phyloP scores from a whole-genome alignment of 1,140 invertebrate species.

The Ceratina calcarata region DNA sequence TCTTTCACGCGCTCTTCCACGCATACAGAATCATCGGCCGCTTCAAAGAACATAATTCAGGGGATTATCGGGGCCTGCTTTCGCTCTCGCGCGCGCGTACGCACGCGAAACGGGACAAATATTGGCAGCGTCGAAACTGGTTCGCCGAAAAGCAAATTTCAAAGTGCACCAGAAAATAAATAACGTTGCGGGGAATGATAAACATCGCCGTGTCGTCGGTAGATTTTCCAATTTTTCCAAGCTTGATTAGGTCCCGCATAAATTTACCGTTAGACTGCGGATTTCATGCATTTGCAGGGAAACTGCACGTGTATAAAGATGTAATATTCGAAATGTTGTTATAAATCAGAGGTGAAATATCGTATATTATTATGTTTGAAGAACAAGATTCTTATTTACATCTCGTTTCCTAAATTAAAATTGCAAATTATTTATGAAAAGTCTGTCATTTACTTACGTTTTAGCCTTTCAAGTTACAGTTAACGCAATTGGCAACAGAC shows the following conservation, averaged over 20 bases:
- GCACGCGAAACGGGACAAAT: constrained; percentile 59
- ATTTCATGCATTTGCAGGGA: too few species aligned
- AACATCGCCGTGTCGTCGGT: constrained; percentile 59
- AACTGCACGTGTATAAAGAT: background rate
- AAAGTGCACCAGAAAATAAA: constrained; percentile 64
- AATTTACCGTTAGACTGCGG: constrained; percentile 39
- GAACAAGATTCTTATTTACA: too few species aligned
- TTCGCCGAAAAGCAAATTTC: constrained; percentile 66
- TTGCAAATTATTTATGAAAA: too few species aligned
- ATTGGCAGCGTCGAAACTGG: constrained; percentile 63
- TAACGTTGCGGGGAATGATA: constrained; percentile 61
- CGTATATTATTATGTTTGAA: too few species aligned
- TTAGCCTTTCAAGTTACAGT: too few species aligned
- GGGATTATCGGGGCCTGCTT: constrained; percentile 54
- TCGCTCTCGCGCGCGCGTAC: constrained; percentile 22
- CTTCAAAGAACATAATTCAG: constrained; percentile 68
- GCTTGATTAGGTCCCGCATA: constrained; percentile 54
- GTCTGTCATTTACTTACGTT: too few species aligned
- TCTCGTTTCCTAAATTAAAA: too few species aligned
- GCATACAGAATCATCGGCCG: constrained; percentile 55
- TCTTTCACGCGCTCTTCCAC: constrained; percentile 51
- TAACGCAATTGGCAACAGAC: too few species aligned
- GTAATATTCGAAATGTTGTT: background rate
- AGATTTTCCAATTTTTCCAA: constrained; percentile 59
- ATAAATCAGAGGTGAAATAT: too few species aligned